phyloP scores from a whole-genome alignment of 2,888 invertebrate genomes.

The Lasioglossum morio region DNA sequence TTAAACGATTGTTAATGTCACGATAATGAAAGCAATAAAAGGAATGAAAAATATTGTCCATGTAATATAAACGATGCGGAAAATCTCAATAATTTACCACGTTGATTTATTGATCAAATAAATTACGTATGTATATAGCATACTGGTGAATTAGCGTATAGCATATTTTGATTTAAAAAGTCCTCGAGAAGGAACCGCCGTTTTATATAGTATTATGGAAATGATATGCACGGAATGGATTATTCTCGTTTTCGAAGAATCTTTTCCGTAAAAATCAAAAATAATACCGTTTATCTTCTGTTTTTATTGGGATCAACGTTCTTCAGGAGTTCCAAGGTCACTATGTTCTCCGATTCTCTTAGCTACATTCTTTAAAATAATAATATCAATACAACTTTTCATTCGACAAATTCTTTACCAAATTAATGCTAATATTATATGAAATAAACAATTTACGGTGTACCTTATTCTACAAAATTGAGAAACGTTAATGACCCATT shows the following conservation, averaged over 20 bases:
- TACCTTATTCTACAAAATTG: neutral
- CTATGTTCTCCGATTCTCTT: neutral
- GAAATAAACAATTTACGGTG: neutral
- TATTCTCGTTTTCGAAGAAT: neutral
- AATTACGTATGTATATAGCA: neutral
- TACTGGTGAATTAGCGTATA: neutral
- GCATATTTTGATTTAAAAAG: neutral
- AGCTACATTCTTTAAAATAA: neutral
- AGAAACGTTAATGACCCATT: neutral
- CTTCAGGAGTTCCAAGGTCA: neutral
- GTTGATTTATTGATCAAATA: neutral
- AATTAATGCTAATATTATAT: neutral
- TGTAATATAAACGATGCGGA: too few relatives aligned
- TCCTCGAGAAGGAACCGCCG: neutral
- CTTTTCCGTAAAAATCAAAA: neutral
- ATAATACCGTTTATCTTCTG: neutral
- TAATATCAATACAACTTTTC: neutral
- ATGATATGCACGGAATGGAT: neutral
- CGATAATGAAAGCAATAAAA: neutral
- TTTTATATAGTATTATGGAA: neutral
- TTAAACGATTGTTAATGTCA: neutral
- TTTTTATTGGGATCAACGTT: neutral
- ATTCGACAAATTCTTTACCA: neutral
- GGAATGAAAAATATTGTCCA: neutral
- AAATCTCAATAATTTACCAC: too few relatives aligned